phyloP scores from a whole-genome alignment of 1,140 invertebrate species.

The Cataglyphis hispanica region DNA sequence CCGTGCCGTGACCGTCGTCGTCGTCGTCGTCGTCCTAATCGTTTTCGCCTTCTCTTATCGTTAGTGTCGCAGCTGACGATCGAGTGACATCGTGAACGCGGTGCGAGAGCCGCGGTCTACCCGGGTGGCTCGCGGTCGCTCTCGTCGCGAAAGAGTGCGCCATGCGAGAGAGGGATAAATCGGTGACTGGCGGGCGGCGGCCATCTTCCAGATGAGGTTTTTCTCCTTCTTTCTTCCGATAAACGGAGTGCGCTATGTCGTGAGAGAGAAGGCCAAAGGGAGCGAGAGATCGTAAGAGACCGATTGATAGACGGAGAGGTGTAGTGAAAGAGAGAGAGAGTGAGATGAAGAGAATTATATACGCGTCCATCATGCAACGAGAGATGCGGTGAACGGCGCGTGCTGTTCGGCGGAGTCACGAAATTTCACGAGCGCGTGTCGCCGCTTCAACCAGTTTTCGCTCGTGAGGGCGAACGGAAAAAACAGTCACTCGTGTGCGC shows the following conservation, averaged over 20 bases:
- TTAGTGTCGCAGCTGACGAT: slow-evolving; percentile 56
- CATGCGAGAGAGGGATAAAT: slow-evolving; percentile 87
- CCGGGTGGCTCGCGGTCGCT: slow-evolving; percentile 34
- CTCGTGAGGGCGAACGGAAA: not conserved
- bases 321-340: slow-evolving; percentile 39
- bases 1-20: slow-evolving; percentile 13
- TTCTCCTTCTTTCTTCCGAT: slow-evolving; percentile 84
- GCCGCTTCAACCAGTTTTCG: slow-evolving; percentile 53
- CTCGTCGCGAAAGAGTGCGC: slow-evolving; percentile 70
- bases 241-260: slow-evolving; percentile 71
- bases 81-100: slow-evolving; percentile 28
- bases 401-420: slow-evolving; percentile 46
- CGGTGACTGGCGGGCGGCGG: slow-evolving; percentile 86
- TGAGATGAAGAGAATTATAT: slow-evolving; percentile 19
- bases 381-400: slow-evolving; percentile 67
- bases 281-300: slow-evolving; percentile 28
- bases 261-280: slow-evolving; percentile 67
- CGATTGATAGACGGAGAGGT: slow-evolving; percentile 50
- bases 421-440: slow-evolving; percentile 66
- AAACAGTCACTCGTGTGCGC: not conserved
- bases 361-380: slow-evolving; percentile 61
- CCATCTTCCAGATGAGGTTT: slow-evolving; percentile 88
- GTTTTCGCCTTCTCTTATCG: not conserved
- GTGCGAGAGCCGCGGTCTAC: slow-evolving; percentile 8
- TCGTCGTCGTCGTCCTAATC: slow-evolving; percentile 18